phyloP scores from a whole-genome alignment of 1,140 invertebrate species.

The Hylaeus anthracinus region DNA sequence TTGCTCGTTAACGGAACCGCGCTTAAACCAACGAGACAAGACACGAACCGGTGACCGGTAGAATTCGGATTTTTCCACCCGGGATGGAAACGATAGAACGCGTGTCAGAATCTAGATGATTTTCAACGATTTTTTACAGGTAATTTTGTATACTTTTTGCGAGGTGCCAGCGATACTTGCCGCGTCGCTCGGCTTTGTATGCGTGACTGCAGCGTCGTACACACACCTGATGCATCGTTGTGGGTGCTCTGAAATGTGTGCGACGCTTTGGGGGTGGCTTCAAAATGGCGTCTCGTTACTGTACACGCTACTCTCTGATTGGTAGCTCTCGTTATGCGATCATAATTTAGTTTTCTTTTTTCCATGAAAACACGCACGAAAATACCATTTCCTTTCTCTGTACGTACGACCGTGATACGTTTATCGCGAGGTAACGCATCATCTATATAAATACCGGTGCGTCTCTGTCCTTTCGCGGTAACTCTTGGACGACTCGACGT shows the following conservation, averaged over 20 bases:
- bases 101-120: not conserved
- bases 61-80: not conserved
- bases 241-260: constrained; percentile 29
- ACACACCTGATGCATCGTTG: constrained; percentile 28
- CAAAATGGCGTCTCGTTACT: constrained; percentile 47
- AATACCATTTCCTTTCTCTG: not conserved
- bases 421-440: too few species aligned
- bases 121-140: constrained; percentile 11
- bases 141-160: constrained; percentile 41
- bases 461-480: not conserved
- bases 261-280: constrained; percentile 18
- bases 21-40: not conserved
- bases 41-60: not conserved
- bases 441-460: not conserved
- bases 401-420: too few species aligned
- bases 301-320: not conserved
- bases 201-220: constrained; percentile 22
- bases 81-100: not conserved
- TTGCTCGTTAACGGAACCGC: not conserved
- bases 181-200: not conserved
- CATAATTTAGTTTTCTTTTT: not conserved
- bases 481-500: not conserved
- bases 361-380: not conserved
- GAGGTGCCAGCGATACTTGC: constrained; percentile 4
- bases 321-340: not conserved